phyloP scores from a whole-genome alignment of 1,140 invertebrate species.

The Heliconius himera region DNA sequence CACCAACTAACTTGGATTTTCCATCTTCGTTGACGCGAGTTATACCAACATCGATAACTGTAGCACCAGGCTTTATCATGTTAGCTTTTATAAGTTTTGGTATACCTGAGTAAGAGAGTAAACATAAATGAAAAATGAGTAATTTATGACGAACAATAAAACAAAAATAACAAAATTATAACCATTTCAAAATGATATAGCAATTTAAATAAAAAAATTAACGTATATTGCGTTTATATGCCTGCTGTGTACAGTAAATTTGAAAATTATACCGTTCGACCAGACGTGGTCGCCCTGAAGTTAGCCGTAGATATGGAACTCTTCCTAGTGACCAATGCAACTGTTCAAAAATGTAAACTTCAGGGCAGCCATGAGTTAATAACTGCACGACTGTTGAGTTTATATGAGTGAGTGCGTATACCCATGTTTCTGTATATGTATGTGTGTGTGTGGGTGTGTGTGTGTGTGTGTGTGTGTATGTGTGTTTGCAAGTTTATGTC shows the following conservation, averaged over 20 bases:
- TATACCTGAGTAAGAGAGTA: slow-evolving; percentile 83
- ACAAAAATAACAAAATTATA: too few relatives aligned
- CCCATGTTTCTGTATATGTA: background rate
- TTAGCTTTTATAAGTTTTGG: slow-evolving; percentile 90
- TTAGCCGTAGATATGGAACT: too few relatives aligned
- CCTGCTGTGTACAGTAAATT: too few relatives aligned
- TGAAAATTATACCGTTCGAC: too few relatives aligned
- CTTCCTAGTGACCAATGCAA: too few relatives aligned
- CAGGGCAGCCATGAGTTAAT: too few relatives aligned
- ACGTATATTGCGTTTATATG: too few relatives aligned
- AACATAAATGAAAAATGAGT: background rate
- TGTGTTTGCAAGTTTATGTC: background rate
- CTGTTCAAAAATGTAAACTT: too few relatives aligned
- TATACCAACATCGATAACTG: slow-evolving; percentile 94
- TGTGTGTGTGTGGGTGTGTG: background rate
- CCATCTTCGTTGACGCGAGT: slow-evolving; percentile 86
- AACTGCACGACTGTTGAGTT: background rate
- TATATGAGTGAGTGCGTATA: background rate
- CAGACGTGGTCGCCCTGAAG: too few relatives aligned
- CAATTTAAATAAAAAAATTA: too few relatives aligned
- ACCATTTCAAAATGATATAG: too few relatives aligned
- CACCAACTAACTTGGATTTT: slow-evolving; percentile 90
- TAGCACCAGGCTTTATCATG: slow-evolving; percentile 94
- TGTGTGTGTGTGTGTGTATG: background rate
- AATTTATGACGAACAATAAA: too few relatives aligned